Base-by-base conservation (phyloP, 2,113 vertebrate genomes). In the Aramus guarauna region DNA sequence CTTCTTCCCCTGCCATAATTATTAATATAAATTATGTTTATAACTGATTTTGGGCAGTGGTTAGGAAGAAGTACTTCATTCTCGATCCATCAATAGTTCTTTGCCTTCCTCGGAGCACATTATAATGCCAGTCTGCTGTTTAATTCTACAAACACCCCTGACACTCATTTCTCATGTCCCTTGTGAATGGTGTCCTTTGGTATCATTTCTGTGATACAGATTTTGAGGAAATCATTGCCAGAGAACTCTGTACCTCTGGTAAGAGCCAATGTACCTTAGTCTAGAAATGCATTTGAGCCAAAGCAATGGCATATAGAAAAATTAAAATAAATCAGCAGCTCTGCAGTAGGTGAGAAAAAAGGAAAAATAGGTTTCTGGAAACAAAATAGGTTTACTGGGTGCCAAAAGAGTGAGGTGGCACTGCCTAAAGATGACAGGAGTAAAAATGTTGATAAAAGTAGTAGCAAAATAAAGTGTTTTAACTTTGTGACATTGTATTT, bases 381-480 rank as follows among this genome's bases (percentile, higher is more conserved):
- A 76, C n/a, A 62, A 93, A 97, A 72, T 67, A 43, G 82, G 14
- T 32, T 66, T 94, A 34, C 7, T 29, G 26, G 45, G 9, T 53
- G 47, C 55, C 47, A 41, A 39, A 79, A 85, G 45, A 63, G 21
- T 47, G 12, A 58, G 15, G 53, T 30, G 94, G 60, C 50, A 67
- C 62, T 96, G 85, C 39, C 69, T 47, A 85, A 84, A 94, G 78
- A 96, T 22, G 15, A n/a, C 39, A 75, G 30, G 17, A 50, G 43
- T 94, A 41, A 76, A 92, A 90, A 79, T 3, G 22, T 81, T 91
- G 43, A 66, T 59, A 88, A 88, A 73, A 88, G 53, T 41, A 95
- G 56, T 20, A 67, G 47, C 69, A 95, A 96, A 97, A 90, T 77
- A 88, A 83, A 80, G 48, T 78, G 63, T 88, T 89, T 58, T 58